These are phyloP conservation scores for Xestia sexstrigata DNA, from an alignment of 2,888 invertebrate genomes.

Conservation along the genomic window DNA sequence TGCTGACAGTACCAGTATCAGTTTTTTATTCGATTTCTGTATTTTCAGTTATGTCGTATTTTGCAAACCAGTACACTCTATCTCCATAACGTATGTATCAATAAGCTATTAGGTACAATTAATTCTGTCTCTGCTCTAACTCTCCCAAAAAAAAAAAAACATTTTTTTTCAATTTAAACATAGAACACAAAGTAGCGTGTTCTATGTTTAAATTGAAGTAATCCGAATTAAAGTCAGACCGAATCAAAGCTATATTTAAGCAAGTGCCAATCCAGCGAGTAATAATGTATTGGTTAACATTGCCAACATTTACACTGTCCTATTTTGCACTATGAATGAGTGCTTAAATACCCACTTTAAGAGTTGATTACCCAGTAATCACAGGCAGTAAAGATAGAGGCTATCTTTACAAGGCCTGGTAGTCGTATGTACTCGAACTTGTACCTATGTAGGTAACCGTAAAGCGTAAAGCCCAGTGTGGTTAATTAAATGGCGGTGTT, in stretches of 20 bases:
- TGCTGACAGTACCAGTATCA: no score
- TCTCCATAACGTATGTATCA: no score
- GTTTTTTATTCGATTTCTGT: neutral
- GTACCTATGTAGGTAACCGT: conserved; percentile 21
- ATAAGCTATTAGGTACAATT: neutral
- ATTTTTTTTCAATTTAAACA: neutral
- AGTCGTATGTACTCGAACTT: conserved; percentile 19
- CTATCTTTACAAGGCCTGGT: conserved; percentile 62
- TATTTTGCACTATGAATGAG: conserved; percentile 16
- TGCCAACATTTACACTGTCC: conserved; percentile 34
- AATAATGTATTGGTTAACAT: conserved; percentile 17
- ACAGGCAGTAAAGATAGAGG: conserved; percentile 44
- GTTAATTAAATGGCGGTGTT: conserved; percentile 52
- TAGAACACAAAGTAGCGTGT: neutral
- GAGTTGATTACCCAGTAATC: conserved; percentile 47
- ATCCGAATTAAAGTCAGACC: neutral
- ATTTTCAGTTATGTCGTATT: neutral
- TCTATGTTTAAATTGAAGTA: no score
- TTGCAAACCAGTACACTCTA: neutral
- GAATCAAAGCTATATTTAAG: conserved; percentile 4
- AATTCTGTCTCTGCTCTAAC: neutral
- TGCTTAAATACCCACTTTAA: conserved; percentile 45
- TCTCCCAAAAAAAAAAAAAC: neutral
- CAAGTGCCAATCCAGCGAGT: conserved; percentile 11
- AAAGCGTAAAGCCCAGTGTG: conserved; percentile 39